Base-by-base conservation (phyloP, 2,888 invertebrate genomes). In the Cephus pygmeus region DNA sequence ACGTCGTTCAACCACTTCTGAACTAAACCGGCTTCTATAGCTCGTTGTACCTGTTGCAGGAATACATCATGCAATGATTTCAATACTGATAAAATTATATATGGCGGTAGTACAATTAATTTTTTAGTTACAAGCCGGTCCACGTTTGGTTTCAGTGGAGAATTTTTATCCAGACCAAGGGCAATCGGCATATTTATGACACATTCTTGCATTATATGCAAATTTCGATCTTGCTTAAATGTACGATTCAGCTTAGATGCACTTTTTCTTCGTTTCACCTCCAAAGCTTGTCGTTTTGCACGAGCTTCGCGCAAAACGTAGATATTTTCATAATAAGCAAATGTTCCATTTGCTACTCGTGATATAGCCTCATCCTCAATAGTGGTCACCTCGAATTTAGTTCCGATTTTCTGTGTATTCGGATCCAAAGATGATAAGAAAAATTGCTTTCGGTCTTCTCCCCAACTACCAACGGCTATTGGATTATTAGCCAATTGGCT, bases 161-260 rank as follows among this genome's bases (percentile, higher is more conserved):
- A 96, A 90, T 97, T 96, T 86, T 95, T 97, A 86, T 96, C 96
- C 85, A 97, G 93, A 0, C 96, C 97, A 80, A 97, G 92, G 0
- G 96, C 96, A 76, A 97, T 94, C 0, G 97, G 97, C 93, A 96
- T 96, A 83, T 95, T 94, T 9, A 97, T 94, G 0, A 95, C 94
- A 89, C 97, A 97, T 81, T 96, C 95, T 3, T 93, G 92, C 97
- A 97, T 97, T 12, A 97, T 95, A 85, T 97, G 97, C 77, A 97
- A 91, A 88, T 94, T 94, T 79, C 93, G 92, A 76, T 93, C 92
- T 2, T 31, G 81, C 71, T 75, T 74, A 15, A 81, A 74, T n/a
- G 69, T 79, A 11, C 81, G 77, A 9, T 82, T 79, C 11, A 81
- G 73, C 35, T 76, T 76, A 0, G 78, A 81, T 75, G 88, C 84